Evolutionary conservation across 2,888 invertebrate species (phyloP).

Genomic region (Alviniconcha strummeri): DNA sequence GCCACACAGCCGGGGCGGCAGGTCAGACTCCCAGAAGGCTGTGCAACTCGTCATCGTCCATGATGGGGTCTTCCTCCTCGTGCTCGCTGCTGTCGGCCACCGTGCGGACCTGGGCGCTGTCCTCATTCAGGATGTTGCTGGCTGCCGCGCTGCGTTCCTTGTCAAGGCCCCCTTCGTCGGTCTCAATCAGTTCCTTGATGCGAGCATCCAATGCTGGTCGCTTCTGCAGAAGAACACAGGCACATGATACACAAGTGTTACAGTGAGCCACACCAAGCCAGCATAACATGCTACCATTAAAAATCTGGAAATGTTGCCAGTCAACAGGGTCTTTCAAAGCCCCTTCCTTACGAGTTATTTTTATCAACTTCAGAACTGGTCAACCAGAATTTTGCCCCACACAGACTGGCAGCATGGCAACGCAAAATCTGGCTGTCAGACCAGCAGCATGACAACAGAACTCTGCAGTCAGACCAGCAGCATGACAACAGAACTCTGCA

Average conservation of each 20-base stretch:
- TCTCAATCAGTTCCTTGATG: constrained; percentile 67
- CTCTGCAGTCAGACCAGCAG: no score
- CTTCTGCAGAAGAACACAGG: constrained; percentile 51
- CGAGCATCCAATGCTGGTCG: constrained; percentile 69
- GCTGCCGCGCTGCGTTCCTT: constrained; percentile 34
- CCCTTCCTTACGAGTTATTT: neutral
- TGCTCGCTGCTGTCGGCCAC: constrained; percentile 29
- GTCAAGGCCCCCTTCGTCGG: constrained; percentile 26
- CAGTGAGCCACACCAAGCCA: neutral
- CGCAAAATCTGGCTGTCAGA: no score
- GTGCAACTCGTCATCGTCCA: constrained; percentile 68
- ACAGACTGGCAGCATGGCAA: no score
- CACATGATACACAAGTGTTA: neutral
- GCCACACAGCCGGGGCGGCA: no score
- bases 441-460: no score
- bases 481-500: no score
- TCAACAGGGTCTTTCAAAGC: neutral
- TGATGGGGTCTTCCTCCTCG: constrained; percentile 58
- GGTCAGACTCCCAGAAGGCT: constrained; percentile 62
- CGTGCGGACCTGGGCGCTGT: constrained; percentile 9
- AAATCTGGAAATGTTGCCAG: neutral
- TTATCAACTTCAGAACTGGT: neutral
- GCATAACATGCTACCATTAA: neutral
- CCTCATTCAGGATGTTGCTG: constrained; percentile 30
- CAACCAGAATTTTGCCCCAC: no score